phyloP scores from a whole-genome alignment of 2,113 vertebrate genomes.

The Micromys minutus region DNA sequence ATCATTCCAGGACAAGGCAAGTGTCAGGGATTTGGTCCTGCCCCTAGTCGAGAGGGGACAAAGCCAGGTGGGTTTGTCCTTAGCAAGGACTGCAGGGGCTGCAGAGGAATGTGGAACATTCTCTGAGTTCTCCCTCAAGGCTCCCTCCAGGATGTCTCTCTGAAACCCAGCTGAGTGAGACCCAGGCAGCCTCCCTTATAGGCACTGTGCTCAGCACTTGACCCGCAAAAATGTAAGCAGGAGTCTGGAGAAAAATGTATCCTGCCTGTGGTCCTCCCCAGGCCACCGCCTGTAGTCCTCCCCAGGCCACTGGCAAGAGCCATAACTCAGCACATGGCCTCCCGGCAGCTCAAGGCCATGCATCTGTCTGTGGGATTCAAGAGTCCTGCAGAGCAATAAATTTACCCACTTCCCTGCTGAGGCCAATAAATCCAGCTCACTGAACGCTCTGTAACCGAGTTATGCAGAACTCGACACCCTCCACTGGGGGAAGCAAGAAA shows the following conservation, averaged over 20 bases:
- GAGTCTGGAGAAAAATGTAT: background rate
- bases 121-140: background rate
- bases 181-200: background rate
- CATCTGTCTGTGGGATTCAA: background rate
- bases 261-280: background rate
- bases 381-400: background rate
- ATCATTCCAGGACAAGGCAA: background rate
- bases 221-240: background rate
- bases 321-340: background rate
- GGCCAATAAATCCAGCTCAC: background rate
- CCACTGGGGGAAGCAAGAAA: background rate
- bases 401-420: background rate
- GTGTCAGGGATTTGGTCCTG: background rate
- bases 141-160: background rate
- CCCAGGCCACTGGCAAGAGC: background rate
- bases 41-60: background rate
- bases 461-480: background rate
- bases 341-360: background rate
- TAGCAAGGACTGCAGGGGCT: background rate
- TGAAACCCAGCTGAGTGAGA: background rate
- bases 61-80: no score
- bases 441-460: background rate
- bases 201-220: background rate
- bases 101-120: no score
- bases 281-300: no score